Evolutionary conservation across 2,888 invertebrate species (phyloP).

Genomic region (Tenthredo amoena): DNA sequence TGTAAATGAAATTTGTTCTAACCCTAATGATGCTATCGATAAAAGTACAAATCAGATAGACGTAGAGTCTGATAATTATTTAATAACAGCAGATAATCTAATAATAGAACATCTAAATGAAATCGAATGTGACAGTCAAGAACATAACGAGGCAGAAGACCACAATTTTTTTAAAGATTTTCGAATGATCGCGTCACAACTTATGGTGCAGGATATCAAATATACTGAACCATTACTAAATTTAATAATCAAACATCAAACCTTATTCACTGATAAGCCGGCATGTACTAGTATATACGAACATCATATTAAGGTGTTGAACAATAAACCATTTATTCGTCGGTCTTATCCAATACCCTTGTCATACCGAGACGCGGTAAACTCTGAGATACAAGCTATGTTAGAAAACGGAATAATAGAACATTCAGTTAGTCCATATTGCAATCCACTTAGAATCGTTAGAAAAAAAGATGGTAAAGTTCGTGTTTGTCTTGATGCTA

Average conservation of each 20-base stretch:
- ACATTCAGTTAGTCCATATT: too few relatives aligned
- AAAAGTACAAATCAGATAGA: too few relatives aligned
- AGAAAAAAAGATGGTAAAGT: too few relatives aligned
- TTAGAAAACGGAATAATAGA: too few relatives aligned
- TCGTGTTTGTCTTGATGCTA: too few relatives aligned
- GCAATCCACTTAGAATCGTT: too few relatives aligned
- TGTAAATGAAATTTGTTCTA: too few relatives aligned
- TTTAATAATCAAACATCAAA: conserved; percentile 49
- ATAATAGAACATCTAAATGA: neutral
- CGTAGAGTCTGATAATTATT: too few relatives aligned
- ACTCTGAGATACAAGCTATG: conserved; percentile 59
- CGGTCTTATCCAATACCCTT: conserved; percentile 68
- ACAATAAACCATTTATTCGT: conserved; percentile 59
- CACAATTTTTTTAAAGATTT: conserved; percentile 55
- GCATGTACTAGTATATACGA: conserved; percentile 61
- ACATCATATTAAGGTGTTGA: conserved; percentile 62
- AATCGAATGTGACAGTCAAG: conserved; percentile 54
- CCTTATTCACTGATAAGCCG: conserved; percentile 60
- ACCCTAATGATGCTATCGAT: too few relatives aligned
- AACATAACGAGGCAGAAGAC: conserved; percentile 64
- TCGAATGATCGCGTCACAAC: conserved; percentile 53
- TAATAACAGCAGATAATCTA: too few relatives aligned
- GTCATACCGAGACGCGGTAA: conserved; percentile 61
- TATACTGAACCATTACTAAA: conserved; percentile 17
- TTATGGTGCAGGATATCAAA: conserved; percentile 21